Evolutionary conservation across 92 coral and sea anemone species (phyloP), one percentile per base, ranked within the genome.

Genomic region (Diadumene lineata): DNA sequence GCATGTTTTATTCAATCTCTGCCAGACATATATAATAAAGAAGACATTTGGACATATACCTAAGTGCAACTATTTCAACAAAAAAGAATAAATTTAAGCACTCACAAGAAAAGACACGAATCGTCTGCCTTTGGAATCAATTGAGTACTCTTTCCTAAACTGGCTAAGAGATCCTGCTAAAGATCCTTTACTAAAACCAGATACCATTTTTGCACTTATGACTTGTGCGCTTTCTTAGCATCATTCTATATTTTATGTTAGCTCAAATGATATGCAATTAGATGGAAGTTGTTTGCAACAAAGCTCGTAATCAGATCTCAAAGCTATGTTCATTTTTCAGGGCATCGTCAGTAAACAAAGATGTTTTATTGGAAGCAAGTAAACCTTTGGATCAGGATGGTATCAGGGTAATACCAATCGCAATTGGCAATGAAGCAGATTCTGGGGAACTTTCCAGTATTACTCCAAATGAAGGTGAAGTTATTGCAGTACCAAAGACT

Each of bases 351-450:
- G 60, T 51, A 7, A 51, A 48, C 0, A 65, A 43, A 48, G 78
- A 57, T 31, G 79, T 58, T 16, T 51, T 86, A 55, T 34, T 71
- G n/a, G 50, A 30, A 23, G 80, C 85, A 8, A 62, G 80, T 26
- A 79, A 81, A 48, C 84, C 87, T 19, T 56, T 86, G 43, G 85
- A 81, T 26, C 70, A 81, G 31, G 62, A 62, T 24, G 74, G 72
- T 0, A 76, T 81, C 50, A 34, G 84, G 24, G 77, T 81, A 32
- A 53, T 81, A 38, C 75, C 85, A 0, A 81, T 86, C 38, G 71
- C 87, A 17, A 57, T 86, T 15, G 91, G 91, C 34, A 34, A 58
- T 18, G 79, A 77, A 18, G 91, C 83, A 22, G 55, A 78, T 75
- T 83, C 91, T 16, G 58, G 23, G 7, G 68, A 79, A 29, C 60